A percentile compares a stretch with the other conserved stretches of the same genome.
These are phyloP conservation scores for Mesocricetus auratus DNA, from an alignment of 2,113 vertebrate species.

Conservation along the genomic window DNA sequence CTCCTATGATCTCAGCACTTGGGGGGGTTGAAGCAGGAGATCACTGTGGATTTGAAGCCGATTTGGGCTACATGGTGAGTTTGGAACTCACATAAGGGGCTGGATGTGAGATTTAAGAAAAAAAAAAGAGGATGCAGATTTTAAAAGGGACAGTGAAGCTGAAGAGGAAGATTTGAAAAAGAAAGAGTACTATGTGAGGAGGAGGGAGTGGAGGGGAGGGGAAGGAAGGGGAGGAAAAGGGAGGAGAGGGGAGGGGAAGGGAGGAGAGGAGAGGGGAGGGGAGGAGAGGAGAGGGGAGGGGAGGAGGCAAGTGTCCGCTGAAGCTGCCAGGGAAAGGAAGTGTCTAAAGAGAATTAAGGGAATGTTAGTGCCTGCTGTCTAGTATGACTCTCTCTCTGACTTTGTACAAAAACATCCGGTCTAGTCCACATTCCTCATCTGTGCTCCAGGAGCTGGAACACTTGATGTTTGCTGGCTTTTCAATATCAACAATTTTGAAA, in stretches of 20 bases:
- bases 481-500: background rate
- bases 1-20: no score
- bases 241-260: background rate
- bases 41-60: background rate
- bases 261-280: background rate
- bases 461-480: background rate
- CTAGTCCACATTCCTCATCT: background rate
- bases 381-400: background rate
- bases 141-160: background rate
- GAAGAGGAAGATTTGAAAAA: background rate
- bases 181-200: background rate
- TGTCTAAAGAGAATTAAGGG: background rate
- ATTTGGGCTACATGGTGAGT: background rate
- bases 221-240: background rate
- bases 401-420: constrained; percentile 29
- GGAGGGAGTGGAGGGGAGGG: fast-evolving
- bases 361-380: background rate
- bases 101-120: background rate
- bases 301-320: background rate
- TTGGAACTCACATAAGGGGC: background rate
- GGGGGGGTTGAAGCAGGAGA: background rate
- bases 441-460: background rate
- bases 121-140: background rate
- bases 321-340: constrained; percentile 1
- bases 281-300: background rate